Percentiles rank a stretch among this genome's conserved stretches.
Evolutionary conservation across 2,113 vertebrate genomes (phyloP).

Genomic region (Climacteris rufus): DNA sequence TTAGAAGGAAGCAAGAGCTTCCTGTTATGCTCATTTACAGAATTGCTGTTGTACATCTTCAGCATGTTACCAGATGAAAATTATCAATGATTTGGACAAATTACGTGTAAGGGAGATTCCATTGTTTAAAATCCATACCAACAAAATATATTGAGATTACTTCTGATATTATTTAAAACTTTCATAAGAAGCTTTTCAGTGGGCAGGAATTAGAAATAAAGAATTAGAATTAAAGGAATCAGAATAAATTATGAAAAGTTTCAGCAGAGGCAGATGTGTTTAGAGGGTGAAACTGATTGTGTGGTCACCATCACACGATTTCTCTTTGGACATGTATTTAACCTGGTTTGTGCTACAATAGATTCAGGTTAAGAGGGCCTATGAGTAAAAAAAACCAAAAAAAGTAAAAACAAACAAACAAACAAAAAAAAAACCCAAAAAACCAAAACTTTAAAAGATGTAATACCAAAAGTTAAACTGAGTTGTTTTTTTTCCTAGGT

Average conservation of each 20-base stretch:
- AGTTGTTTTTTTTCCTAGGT: slow-evolving; percentile 35
- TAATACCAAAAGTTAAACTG: slow-evolving; percentile 45
- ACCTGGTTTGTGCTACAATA: neutral
- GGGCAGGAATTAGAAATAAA: no score
- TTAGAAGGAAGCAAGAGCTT: neutral
- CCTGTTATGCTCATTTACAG: neutral
- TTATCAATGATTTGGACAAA: neutral
- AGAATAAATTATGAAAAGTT: neutral
- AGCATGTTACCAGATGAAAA: neutral
- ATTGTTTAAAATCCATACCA: neutral
- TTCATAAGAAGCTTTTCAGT: neutral
- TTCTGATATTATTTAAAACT: neutral
- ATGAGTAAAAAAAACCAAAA: neutral
- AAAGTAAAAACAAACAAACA: neutral
- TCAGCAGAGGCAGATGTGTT: neutral
- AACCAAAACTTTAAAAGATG: neutral
- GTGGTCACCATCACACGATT: neutral
- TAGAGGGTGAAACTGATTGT: neutral
- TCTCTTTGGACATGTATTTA: neutral
- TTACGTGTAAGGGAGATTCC: neutral
- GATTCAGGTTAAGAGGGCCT: neutral
- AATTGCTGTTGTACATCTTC: neutral
- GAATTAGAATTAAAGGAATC: neutral
- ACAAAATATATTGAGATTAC: neutral
- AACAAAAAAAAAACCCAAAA: no score